Evolutionary conservation across 2,888 invertebrate species (phyloP), one percentile per base, ranked within the genome.

Genomic region (Isoperla grammatica): DNA sequence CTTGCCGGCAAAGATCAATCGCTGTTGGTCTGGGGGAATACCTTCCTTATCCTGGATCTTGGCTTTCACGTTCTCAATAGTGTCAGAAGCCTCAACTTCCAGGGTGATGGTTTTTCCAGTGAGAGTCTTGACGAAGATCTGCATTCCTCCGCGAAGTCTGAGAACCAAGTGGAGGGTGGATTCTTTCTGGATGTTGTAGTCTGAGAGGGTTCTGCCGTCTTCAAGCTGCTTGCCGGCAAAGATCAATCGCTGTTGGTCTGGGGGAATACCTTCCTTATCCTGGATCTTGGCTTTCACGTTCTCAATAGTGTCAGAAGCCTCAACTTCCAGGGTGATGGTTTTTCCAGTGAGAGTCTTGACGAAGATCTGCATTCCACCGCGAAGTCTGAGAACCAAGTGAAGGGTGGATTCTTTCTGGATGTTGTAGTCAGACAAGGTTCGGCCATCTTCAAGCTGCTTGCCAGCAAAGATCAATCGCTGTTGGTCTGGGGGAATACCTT

Each of bases 301-400:
- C 66, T 82, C 81, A 65, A 83, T 82, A 0, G 81, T 79, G 65
- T 82, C 82, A 0, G 80, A 79, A 5, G 82, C 74, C 68, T 84
- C 84, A 1, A 81, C 75, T 65, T 75, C 75, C 2, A 80, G 67
- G 0, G 80, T 79, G 64, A 81, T 80, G 12, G 81, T 82, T 64
- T 82, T 82, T 12, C 81, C 81, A n/a, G 77, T 78, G 1, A 78
- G 67, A 11, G 78, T 78, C 66, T 78, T 78, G 17, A 77, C 76
- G 67, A 79, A 84, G 66, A 86, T 85, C 73, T 85, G 84, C 75
- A 84, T 83, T 64, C 82, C 82, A 67, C 82, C 82, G 63, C 81
- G 72, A 39, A 82, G 74, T 67, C 81, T 76, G 58, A 82, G 73
- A 39, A 82, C 81, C 68, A 74, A 65, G 69, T 81, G 81, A 15